Evolutionary conservation across 2,888 invertebrate genomes (phyloP).

Genomic region (Leptinotarsa rubiginosa): DNA sequence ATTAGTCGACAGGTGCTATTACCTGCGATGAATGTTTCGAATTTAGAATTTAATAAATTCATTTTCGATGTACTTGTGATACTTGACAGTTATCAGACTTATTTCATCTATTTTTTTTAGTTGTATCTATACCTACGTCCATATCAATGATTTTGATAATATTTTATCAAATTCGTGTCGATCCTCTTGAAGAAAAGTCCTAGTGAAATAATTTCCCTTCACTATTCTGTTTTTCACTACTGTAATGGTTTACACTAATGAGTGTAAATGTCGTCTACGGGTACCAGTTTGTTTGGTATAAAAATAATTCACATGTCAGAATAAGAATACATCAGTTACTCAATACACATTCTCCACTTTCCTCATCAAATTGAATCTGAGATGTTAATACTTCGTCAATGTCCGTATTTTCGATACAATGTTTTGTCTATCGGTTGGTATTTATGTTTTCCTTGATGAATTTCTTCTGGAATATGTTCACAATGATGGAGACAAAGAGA

Average conservation of each 20-base stretch:
- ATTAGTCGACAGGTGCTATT: too few species aligned
- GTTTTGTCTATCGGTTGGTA: slow-evolving; percentile 11
- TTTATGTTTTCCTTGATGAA: neutral
- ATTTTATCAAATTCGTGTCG: too few species aligned
- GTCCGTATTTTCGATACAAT: slow-evolving; percentile 4
- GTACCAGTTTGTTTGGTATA: neutral
- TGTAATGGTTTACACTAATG: neutral
- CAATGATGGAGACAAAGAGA: neutral
- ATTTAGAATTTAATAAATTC: too few species aligned
- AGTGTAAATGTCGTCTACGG: neutral
- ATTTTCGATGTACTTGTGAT: too few species aligned
- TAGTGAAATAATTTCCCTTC: neutral
- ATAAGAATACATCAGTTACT: neutral
- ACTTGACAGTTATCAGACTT: too few species aligned
- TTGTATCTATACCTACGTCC: too few species aligned
- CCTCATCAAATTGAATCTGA: neutral
- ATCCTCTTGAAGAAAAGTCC: too few species aligned
- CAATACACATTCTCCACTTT: neutral
- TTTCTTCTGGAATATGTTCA: neutral
- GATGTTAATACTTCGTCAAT: neutral
- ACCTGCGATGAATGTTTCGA: too few species aligned
- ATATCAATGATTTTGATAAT: too few species aligned
- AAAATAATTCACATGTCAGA: neutral
- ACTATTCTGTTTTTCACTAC: neutral
- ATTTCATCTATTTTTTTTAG: too few species aligned